Evolutionary conservation across 2,888 invertebrate genomes (phyloP), one percentile per base, ranked within the genome.

Genomic region (Ctenicera cuprea): DNA sequence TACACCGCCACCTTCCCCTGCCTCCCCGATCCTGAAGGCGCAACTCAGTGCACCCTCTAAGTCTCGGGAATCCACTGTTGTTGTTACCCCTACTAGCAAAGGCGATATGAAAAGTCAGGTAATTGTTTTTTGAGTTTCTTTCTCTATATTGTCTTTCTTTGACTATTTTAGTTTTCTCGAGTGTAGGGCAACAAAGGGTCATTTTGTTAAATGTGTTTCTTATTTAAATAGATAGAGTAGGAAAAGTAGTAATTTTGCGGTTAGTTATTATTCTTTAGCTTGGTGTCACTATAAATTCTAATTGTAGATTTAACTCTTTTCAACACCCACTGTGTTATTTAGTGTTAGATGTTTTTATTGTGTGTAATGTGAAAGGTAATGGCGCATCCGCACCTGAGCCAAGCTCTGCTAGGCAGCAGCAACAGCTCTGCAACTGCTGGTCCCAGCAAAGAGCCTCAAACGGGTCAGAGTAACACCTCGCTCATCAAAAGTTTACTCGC

Each of bases 401-500:
- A 91, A 83, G 91, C 91, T 38, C 85, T 91, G 78, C 83, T 90
- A 80, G 89, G 87, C 78, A 83, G 80, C 70, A 77, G 74, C 59
- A 74, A 78, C 38, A 72, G 81, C 52, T 85, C 85, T 75, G 74
- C 83, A 4, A 79, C 81, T n/a, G 71, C 80, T 22, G 67, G 78
- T 48, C 75, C 69, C 52, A 84, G 87, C 73, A 86, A 86, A 74
- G 82, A 84, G 68, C 80, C 85, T 75, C 81, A 83, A 78, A 73
- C 78, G 57, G 86, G 86, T 78, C 85, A 88, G 77, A 91, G 91
- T 71, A 92, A 92, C 84, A 94, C 95, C 65, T 95, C 96, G 74
- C 90, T 97, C 81, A 97, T 97, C 86, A 97, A 97, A 88, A 97
- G 95, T 88, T 91, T 98, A 80, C 89, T 98, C 87, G 97, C 97